Base-by-base conservation (phyloP, 2,888 invertebrate species). In the Lycocerus yunnanus region DNA sequence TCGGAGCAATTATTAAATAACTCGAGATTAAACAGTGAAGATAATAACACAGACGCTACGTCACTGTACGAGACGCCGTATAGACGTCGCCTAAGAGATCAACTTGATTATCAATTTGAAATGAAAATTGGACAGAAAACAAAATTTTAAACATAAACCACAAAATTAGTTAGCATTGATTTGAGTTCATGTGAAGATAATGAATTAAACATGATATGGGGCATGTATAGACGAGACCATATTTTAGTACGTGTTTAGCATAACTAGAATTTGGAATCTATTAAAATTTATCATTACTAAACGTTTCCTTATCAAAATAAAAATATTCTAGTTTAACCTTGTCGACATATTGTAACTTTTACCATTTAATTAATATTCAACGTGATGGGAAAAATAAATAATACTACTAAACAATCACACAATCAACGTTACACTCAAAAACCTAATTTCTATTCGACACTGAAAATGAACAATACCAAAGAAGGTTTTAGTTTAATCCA, bases 21-120 rank as follows among this genome's bases (percentile, higher is more conserved):
- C 24, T 66, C 16, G 58, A 18, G 58, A 71, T 24, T 66, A 71
- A 66, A 71, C 58, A 59, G 66, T 67, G 61, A 61, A 66, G 15
- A 21, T 66, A 72, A 68, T 72, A 59, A 72, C 68, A 68, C 60
- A 59, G 67, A 71, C 61, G 18, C 68, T 68, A 65, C 68, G 58
- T 59, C 71, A 66, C 60, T 68, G n/a, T 60, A 27, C 18, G 71
- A 24, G 21, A 58, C 72, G 66, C 71, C 72, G 43, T 24, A 60
- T 24, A 66, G 69, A 69, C 60, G 71, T 58, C 59, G 58, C 59
- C 58, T 67, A 24, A 27, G 65, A 68, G 68, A 71, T 20, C 15
- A 60, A 69, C 61, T 71, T 76, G 76, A 71, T 71, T 60, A 73
- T 43, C 43, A 63, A 68, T 72, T 69, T 43, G 63, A 61, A 63